Conservation (phyloP, 2,888 invertebrate species). For the Cylloceria caligata region DNA sequence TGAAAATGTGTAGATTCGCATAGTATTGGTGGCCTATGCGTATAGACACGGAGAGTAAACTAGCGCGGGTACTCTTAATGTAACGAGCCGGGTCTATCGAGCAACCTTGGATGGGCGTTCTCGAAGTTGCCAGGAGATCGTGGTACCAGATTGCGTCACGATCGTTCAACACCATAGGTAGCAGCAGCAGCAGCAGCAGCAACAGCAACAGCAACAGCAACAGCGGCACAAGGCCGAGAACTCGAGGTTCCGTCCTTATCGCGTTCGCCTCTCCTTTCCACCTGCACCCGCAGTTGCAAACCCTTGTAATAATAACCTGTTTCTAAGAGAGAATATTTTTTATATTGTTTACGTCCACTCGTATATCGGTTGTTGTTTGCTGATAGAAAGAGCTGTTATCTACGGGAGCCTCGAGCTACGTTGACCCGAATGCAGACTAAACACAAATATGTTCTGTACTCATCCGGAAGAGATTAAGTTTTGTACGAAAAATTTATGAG, state of each 20-base stretch:
- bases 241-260: slow-evolving; percentile 46
- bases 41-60: slow-evolving; percentile 10
- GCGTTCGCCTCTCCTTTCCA: slow-evolving; percentile 28
- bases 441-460: slow-evolving; percentile 33
- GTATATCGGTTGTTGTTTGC: slow-evolving; percentile 3
- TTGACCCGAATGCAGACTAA: slow-evolving; percentile 53
- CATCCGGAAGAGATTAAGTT: slow-evolving; percentile 44
- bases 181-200: slow-evolving; percentile 41
- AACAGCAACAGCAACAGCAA: slow-evolving; percentile 40
- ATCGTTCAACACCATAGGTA: slow-evolving; percentile 60
- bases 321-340: slow-evolving; percentile 9
- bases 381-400: slow-evolving; percentile 14
- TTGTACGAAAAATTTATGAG: slow-evolving; percentile 21
- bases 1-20: not conserved
- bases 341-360: slow-evolving; percentile 8
- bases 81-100: not conserved
- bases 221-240: slow-evolving; percentile 57
- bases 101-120: slow-evolving; percentile 64
- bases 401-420: slow-evolving; percentile 29
- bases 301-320: slow-evolving; percentile 24
- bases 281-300: slow-evolving; percentile 22
- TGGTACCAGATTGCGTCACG: slow-evolving; percentile 62
- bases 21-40: not conserved
- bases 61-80: slow-evolving; percentile 14
- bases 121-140: slow-evolving; percentile 54